Conservation (phyloP, 2,888 invertebrate genomes). For the Clepsis dumicolana region DNA sequence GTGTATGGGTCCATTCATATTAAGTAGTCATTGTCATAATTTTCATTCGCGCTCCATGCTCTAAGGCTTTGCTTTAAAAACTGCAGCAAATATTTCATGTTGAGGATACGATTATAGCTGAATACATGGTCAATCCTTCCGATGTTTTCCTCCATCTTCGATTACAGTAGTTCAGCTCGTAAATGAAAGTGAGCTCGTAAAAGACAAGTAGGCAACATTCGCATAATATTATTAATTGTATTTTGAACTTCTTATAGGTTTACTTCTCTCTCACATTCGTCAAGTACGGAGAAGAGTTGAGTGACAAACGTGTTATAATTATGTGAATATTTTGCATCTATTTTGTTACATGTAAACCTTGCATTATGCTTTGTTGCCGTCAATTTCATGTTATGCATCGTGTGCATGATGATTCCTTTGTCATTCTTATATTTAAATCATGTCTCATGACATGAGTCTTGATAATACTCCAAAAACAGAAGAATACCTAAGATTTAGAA, state of each 20-base stretch:
- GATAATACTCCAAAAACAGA: neutral
- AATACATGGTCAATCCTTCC: neutral
- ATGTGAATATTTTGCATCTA: slow-evolving; percentile 26
- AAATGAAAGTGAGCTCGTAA: no score
- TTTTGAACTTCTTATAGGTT: neutral
- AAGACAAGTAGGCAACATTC: no score
- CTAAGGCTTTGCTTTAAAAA: no score
- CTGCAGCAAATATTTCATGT: no score
- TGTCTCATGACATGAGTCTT: neutral
- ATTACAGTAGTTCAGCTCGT: neutral
- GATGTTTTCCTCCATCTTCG: neutral
- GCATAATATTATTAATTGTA: neutral
- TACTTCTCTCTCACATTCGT: neutral
- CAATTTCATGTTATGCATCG: slow-evolving; percentile 41
- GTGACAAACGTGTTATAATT: neutral
- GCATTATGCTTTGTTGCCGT: slow-evolving; percentile 36
- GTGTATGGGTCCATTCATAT: no score
- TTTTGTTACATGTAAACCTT: slow-evolving; percentile 17
- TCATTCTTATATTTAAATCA: neutral
- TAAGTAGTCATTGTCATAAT: no score
- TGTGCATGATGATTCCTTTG: slow-evolving; percentile 45
- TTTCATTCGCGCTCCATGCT: no score
- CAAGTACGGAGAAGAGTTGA: neutral
- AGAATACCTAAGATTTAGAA: neutral
- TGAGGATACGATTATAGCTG: no score